These are phyloP conservation scores for Procambarus virginalis DNA, from an alignment of 1,140 invertebrate species.

Conservation along the genomic window DNA sequence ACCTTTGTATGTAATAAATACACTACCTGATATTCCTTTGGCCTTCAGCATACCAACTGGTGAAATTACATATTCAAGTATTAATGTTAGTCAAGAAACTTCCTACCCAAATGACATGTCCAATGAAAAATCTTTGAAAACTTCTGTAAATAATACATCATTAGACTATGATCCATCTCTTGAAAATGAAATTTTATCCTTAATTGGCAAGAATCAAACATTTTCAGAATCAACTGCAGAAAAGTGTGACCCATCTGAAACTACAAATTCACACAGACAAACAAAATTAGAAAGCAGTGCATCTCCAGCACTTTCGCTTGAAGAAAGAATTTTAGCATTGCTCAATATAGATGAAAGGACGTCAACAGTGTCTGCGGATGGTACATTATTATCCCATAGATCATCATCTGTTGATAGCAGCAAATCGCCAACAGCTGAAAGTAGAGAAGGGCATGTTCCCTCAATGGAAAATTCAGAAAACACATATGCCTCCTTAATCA, in stretches of 20 bases:
- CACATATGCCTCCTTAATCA: neutral
- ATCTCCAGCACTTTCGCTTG: slow-evolving; percentile 24
- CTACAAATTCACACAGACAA: neutral
- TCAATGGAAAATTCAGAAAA: neutral
- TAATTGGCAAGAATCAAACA: neutral
- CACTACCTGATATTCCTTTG: neutral
- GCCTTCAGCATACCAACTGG: neutral
- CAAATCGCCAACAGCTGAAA: neutral
- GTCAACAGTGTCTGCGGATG: neutral
- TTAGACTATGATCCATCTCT: neutral
- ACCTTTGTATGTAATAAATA: neutral
- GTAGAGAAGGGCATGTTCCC: neutral
- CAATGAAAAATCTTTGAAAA: neutral
- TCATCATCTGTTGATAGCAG: neutral
- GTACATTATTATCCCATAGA: neutral
- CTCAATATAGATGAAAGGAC: slow-evolving; percentile 10
- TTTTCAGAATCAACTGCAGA: neutral
- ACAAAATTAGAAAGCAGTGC: neutral
- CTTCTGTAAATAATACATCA: neutral
- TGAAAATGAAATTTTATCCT: neutral
- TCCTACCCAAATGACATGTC: neutral
- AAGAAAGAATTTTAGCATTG: slow-evolving; percentile 55
- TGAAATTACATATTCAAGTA: neutral
- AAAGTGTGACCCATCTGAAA: neutral
- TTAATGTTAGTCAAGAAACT: neutral